Evolutionary conservation across 1,140 invertebrate genomes (phyloP).

Genomic region (Bombus confusus): DNA sequence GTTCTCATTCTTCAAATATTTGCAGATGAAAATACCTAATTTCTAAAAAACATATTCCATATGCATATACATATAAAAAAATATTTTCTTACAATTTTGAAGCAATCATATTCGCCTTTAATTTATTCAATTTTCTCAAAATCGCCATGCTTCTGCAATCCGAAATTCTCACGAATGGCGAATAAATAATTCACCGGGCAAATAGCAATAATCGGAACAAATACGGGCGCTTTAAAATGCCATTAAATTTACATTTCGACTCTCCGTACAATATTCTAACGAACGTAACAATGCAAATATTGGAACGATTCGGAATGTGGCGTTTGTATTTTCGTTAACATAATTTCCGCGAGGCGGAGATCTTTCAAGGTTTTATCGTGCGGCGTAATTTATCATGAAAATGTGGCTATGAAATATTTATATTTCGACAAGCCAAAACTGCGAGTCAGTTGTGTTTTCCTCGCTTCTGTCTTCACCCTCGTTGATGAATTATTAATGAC

Average conservation of each 20-base stretch:
- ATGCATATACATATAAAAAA: too few species aligned
- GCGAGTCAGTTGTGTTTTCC: conserved; percentile 10
- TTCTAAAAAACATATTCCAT: too few species aligned
- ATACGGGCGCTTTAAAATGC: not conserved
- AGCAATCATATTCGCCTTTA: not conserved
- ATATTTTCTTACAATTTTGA: too few species aligned
- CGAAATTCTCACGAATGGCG: not conserved
- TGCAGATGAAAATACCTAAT: too few species aligned
- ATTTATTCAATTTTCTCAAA: not conserved
- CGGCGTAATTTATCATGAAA: not conserved
- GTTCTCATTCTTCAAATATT: too few species aligned
- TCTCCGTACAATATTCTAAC: not conserved
- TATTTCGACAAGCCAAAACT: not conserved
- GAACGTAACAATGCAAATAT: not conserved
- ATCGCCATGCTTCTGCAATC: not conserved
- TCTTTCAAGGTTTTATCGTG: not conserved
- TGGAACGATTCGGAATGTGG: not conserved
- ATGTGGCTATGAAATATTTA: conserved; percentile 32
- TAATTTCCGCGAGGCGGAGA: not conserved
- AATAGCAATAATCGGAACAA: not conserved
- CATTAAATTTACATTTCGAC: not conserved
- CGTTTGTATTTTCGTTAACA: not conserved
- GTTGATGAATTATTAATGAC: conserved; percentile 33
- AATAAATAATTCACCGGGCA: not conserved
- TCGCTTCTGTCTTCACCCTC: too few species aligned